Base-by-base conservation (phyloP, 2,888 invertebrate genomes). In the Lottia scabra region DNA sequence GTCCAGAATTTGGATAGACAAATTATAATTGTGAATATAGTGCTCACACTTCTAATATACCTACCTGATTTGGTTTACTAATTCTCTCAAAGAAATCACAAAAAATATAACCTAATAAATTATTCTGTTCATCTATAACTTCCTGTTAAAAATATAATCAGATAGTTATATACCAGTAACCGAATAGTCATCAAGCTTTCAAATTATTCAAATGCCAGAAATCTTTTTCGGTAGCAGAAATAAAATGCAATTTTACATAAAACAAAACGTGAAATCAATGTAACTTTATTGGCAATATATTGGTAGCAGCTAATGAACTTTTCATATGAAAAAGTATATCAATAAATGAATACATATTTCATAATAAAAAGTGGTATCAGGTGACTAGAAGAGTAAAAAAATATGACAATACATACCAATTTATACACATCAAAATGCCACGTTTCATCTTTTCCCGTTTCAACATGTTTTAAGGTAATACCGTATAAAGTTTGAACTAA, bases 341-440 rank as follows among this genome's bases (percentile, higher is more conserved):
- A 56, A n/a, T 16, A 56, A 26, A 38, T 45, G 3, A 26, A 44
- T 19, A 10, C 65, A 4, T 13, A 72, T 45, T 23, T 46, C 15
- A 38, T 43, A 23, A 12, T 30, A 13, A 38, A 68, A 26, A 23
- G 67, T 56, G 56, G 26, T 15, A 67, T 26, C 15, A 64, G n/a
- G n/a, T 64, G 19, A 3, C 16, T n/a, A 6, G 0, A 63, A 2
- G 1, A 23, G 27, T n/a, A 15, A 27, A 27, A 26, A 15, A 63
- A 13, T 65, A 2, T 5, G 10, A 66, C 4, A 65, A 27, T 30
- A 75, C 80, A 74, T n/a, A 94, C 95, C 74, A 99, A 90, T 90
- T 99, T 99, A 85, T 97, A 94, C 45, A 99, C 94, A 88, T 96
- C 95, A 3, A 92, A 92, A 0, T 94, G 92, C 98, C 98, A 98